These are phyloP conservation scores for Cydia pomonella DNA, from an alignment of 1,140 invertebrate genomes.

Conservation along the genomic window DNA sequence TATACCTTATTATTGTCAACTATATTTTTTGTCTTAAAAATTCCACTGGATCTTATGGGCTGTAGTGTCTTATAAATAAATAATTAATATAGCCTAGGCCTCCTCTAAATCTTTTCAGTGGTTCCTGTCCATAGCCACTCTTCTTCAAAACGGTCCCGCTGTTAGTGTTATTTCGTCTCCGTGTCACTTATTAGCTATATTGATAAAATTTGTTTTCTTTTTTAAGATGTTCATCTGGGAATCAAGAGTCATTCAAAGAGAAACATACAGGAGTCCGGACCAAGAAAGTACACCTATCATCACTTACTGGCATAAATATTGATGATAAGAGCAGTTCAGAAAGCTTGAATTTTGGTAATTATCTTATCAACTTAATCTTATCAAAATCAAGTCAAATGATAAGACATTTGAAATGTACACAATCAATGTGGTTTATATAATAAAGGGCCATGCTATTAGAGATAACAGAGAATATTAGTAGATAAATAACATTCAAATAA, in stretches of 20 bases:
- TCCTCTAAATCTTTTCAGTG: too few relatives aligned
- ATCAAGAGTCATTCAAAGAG: constrained; percentile 82
- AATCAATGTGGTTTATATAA: not conserved
- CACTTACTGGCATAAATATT: constrained; percentile 81
- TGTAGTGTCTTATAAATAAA: too few relatives aligned
- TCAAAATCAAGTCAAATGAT: constrained; percentile 19
- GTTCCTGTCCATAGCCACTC: too few relatives aligned
- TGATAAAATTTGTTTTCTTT: too few relatives aligned
- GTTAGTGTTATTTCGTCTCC: too few relatives aligned
- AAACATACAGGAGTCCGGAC: constrained; percentile 79
- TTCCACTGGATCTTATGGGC: not conserved
- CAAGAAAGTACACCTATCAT: constrained; percentile 69
- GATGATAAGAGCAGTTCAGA: constrained; percentile 88
- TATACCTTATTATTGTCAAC: too few relatives aligned
- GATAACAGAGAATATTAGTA: not conserved
- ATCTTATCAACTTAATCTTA: constrained; percentile 36
- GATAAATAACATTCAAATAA: not conserved
- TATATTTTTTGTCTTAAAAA: too few relatives aligned
- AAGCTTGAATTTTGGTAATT: constrained; percentile 82
- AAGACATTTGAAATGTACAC: constrained; percentile 27
- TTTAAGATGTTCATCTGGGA: constrained; percentile 82
- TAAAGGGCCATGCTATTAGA: not conserved
- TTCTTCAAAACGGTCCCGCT: too few relatives aligned
- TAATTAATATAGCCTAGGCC: too few relatives aligned
- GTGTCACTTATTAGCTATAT: too few relatives aligned